A percentile compares a stretch with the other conserved stretches of the same genome.
Evolutionary conservation across 1,140 invertebrate genomes (phyloP).

Genomic region (Physella acuta): DNA sequence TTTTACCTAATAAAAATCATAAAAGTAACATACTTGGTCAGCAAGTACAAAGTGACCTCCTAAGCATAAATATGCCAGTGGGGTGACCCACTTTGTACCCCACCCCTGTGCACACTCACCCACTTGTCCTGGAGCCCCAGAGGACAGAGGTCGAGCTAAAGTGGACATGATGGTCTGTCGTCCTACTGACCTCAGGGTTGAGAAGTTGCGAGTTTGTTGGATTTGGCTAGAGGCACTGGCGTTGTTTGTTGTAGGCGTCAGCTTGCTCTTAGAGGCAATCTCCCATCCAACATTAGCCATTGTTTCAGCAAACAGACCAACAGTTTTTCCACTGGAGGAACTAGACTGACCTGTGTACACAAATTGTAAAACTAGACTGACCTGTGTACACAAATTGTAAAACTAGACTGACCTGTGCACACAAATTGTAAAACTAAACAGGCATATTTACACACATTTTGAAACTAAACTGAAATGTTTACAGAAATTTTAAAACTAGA

Average conservation of each 20-base stretch:
- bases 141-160: constrained; percentile 15
- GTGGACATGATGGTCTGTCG: constrained; percentile 23
- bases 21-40: no score
- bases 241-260: constrained; percentile 26
- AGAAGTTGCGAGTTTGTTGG: constrained; percentile 28
- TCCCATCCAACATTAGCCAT: constrained; percentile 53
- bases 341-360: constrained; percentile 58
- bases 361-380: no score
- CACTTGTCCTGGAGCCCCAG: constrained; percentile 4
- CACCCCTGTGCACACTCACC: constrained; percentile 10
- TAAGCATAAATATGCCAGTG: not conserved
- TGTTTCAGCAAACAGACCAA: constrained; percentile 46
- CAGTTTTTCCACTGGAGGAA: constrained; percentile 44
- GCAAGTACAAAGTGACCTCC: not conserved
- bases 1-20: no score
- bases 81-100: not conserved
- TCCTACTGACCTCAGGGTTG: constrained; percentile 24
- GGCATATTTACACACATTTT: no score
- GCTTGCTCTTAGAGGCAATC: constrained; percentile 43
- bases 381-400: no score
- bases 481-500: no score
- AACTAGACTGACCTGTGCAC: no score
- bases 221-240: not conserved
- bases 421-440: no score
- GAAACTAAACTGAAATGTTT: not conserved